These are phyloP conservation scores for Mirounga angustirostris DNA, from an alignment of 2,113 vertebrate genomes.

Conservation along the genomic window DNA sequence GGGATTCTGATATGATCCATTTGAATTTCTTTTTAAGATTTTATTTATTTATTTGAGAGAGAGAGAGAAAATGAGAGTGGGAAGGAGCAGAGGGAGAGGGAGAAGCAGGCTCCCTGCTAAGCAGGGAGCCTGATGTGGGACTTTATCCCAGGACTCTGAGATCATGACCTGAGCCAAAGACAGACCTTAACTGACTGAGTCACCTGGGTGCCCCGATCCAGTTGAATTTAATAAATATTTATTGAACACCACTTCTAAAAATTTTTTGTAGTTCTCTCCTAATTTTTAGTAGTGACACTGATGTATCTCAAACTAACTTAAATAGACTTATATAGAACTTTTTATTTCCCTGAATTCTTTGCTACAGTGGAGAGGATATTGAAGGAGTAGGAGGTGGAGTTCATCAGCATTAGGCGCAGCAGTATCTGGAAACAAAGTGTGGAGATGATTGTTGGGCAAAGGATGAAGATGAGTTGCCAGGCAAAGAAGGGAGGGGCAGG, in stretches of 20 bases:
- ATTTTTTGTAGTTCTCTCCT: background rate
- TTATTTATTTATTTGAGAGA: too few species aligned
- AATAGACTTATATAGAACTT: background rate
- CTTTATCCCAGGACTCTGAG: too few species aligned
- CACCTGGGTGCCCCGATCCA: background rate
- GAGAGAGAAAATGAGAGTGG: too few species aligned
- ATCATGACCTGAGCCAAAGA: too few species aligned
- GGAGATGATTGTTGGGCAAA: background rate
- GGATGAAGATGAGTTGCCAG: background rate
- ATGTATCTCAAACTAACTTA: background rate
- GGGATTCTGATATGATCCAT: background rate
- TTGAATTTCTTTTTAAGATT: too few species aligned
- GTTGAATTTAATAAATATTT: background rate
- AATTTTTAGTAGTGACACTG: background rate
- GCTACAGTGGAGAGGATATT: background rate
- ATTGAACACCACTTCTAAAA: background rate
- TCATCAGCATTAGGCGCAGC: background rate
- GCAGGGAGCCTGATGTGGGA: too few species aligned
- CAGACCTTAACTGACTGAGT: too few species aligned
- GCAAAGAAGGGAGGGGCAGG: background rate
- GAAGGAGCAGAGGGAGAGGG: background rate
- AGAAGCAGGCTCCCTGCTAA: too few species aligned
- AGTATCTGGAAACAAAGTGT: background rate
- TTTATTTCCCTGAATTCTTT: background rate
- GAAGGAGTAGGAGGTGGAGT: background rate